Evolutionary conservation across 1,140 invertebrate species (phyloP).

Genomic region (Drosophila bifasciata): DNA sequence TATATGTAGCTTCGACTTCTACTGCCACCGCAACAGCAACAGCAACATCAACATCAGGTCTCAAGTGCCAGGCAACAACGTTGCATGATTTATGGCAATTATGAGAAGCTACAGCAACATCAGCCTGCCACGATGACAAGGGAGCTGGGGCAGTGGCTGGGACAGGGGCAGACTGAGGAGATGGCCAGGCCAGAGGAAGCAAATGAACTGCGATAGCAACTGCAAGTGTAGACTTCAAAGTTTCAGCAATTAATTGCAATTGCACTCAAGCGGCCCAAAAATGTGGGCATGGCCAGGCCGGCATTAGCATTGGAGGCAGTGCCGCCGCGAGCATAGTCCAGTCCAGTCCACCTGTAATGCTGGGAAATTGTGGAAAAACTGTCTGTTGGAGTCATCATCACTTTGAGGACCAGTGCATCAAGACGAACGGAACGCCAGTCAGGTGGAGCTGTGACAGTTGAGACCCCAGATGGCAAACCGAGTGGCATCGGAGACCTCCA

Average conservation of each 20-base stretch:
- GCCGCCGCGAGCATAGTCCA: background rate
- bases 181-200: background rate
- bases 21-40: conserved; percentile 18
- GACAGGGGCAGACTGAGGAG: too few species aligned
- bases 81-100: conserved; percentile 83
- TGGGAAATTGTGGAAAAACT: background rate
- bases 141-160: background rate
- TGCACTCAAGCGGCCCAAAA: conserved; percentile 36
- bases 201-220: conserved; percentile 11
- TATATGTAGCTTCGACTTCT: too few species aligned
- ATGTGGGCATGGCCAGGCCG: conserved; percentile 17
- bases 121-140: conserved; percentile 30
- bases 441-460: background rate
- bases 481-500: too few species aligned
- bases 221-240: conserved; percentile 48
- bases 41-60: conserved; percentile 51
- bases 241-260: conserved; percentile 58
- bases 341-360: conserved; percentile 3
- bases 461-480: background rate
- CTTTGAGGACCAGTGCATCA: background rate
- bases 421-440: conserved; percentile 9
- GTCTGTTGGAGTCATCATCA: background rate
- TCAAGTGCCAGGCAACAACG: conserved; percentile 61
- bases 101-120: conserved; percentile 50
- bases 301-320: conserved; percentile 3